Evolutionary conservation across 1,140 invertebrate genomes (phyloP).

Genomic region (Hetaerina americana): DNA sequence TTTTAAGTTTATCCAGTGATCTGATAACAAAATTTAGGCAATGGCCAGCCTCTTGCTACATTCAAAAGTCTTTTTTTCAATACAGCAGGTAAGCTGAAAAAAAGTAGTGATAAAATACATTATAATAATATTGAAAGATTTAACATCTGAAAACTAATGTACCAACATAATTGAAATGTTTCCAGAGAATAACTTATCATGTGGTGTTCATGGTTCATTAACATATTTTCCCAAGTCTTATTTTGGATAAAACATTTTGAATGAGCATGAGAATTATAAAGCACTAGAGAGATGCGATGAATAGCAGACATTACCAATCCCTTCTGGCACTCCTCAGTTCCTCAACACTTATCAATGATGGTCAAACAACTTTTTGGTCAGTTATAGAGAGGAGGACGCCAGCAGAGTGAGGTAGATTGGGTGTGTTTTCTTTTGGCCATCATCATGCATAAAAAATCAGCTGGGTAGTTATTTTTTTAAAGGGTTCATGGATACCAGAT

Average conservation of each 20-base stretch:
- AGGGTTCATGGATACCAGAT: too few species aligned
- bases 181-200: too few species aligned
- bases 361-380: background rate
- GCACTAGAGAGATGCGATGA: background rate
- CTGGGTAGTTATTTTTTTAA: too few species aligned
- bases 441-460: background rate
- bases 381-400: background rate
- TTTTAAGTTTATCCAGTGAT: background rate
- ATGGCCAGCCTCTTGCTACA: background rate
- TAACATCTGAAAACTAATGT: too few species aligned
- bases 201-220: too few species aligned
- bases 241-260: slow-evolving; percentile 1
- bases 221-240: too few species aligned
- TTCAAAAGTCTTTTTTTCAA: background rate
- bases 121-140: background rate
- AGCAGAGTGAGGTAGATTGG: background rate
- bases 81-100: background rate
- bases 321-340: background rate
- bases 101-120: background rate
- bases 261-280: background rate
- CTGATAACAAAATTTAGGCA: background rate
- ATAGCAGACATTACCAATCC: background rate
- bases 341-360: background rate
- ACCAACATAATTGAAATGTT: too few species aligned
- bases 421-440: background rate